Conservation (phyloP, 2,888 invertebrate species). For the Dynastes grantii region DNA sequence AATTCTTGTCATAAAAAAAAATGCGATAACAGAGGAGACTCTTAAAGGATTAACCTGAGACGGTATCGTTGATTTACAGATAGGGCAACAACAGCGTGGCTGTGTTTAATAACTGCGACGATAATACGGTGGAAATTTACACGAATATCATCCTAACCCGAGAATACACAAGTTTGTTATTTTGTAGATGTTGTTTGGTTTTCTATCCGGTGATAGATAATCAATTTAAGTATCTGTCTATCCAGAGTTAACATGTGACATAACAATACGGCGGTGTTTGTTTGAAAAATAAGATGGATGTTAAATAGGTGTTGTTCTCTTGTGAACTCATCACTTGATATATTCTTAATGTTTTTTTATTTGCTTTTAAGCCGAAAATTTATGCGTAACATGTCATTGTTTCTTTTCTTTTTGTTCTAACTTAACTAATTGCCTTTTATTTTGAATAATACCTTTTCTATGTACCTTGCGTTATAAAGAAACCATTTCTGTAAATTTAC, state of each 20-base stretch:
- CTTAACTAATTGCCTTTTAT: too few species aligned
- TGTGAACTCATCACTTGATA: background rate
- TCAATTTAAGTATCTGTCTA: slow-evolving; percentile 19
- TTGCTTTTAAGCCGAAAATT: too few species aligned
- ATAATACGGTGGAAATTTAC: slow-evolving; percentile 16
- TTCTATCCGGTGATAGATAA: background rate
- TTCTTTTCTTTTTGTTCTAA: too few species aligned
- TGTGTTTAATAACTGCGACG: background rate
- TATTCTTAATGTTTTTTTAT: background rate
- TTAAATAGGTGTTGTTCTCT: background rate
- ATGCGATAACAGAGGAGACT: slow-evolving; percentile 32
- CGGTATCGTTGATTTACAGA: slow-evolving; percentile 30
- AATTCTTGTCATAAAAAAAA: slow-evolving; percentile 46
- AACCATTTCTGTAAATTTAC: too few species aligned
- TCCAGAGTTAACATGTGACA: slow-evolving; percentile 10
- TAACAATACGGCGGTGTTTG: slow-evolving; percentile 15
- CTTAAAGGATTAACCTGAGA: slow-evolving; percentile 33
- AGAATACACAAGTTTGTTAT: background rate
- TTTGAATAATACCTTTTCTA: too few species aligned
- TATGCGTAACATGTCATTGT: too few species aligned
- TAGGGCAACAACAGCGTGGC: background rate
- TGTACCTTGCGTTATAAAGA: too few species aligned
- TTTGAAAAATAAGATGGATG: background rate
- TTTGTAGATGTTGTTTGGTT: slow-evolving; percentile 18
- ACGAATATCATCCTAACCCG: background rate